A percentile compares a stretch with the other conserved stretches of the same genome.
Evolutionary conservation across 2,888 invertebrate species (phyloP).

Genomic region (Platycheirus albimanus): DNA sequence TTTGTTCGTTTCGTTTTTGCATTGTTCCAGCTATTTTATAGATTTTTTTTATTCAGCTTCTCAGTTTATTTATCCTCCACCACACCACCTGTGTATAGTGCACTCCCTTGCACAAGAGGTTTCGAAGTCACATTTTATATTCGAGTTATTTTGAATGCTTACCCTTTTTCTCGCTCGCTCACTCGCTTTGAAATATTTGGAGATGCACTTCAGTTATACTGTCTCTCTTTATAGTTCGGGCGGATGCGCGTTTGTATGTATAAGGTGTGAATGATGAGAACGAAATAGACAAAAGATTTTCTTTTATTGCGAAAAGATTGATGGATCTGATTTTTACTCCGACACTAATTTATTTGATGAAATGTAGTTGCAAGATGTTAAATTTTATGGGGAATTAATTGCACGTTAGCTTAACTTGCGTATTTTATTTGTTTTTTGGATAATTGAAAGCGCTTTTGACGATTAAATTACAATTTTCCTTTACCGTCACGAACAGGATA

Average conservation of each 20-base stretch:
- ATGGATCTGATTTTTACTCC: constrained; percentile 54
- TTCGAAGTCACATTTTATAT: constrained; percentile 28
- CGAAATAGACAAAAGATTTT: constrained; percentile 74
- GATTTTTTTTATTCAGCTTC: constrained; percentile 11
- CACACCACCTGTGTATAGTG: constrained; percentile 35
- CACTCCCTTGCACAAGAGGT: constrained; percentile 54
- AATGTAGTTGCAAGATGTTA: constrained; percentile 45
- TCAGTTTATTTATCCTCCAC: constrained; percentile 19
- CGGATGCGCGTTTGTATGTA: constrained; percentile 41
- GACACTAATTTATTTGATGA: constrained; percentile 59
- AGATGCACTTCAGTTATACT: constrained; percentile 66
- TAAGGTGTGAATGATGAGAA: constrained; percentile 71
- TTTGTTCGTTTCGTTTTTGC: constrained; percentile 45
- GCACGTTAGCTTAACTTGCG: constrained; percentile 53
- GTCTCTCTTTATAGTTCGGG: constrained; percentile 38
- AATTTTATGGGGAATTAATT: constrained; percentile 47
- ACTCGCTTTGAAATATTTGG: constrained; percentile 46
- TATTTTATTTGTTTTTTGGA: constrained; percentile 42
- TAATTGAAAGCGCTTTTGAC: constrained; percentile 65
- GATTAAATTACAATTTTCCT: constrained; percentile 72
- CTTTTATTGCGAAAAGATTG: constrained; percentile 60
- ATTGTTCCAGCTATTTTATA: constrained; percentile 51
- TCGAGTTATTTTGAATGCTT: constrained; percentile 50
- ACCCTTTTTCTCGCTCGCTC: constrained; percentile 68
- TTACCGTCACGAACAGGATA: constrained; percentile 75